Conservation (phyloP, 2,888 invertebrate genomes). For the Parelbella ahira region DNA sequence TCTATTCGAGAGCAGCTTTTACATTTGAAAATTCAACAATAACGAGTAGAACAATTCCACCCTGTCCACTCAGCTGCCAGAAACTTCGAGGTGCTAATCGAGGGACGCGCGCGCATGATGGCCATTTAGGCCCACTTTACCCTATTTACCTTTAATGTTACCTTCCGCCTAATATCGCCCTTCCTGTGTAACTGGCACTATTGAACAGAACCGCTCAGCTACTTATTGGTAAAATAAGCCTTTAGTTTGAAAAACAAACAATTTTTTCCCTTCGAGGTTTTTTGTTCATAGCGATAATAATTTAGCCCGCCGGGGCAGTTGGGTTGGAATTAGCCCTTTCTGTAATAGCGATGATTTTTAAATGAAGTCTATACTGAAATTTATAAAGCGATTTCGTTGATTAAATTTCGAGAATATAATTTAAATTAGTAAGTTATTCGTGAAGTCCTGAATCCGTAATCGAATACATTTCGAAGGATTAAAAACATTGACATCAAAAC, state of each 20-base stretch:
- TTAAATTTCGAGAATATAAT: constrained; percentile 5
- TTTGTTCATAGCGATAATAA: no score
- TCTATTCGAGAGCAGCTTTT: no score
- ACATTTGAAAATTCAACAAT: no score
- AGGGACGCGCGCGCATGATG: constrained; percentile 51
- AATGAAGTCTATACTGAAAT: neutral
- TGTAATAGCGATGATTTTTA: no score
- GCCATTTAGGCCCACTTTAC: constrained; percentile 65
- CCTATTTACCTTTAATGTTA: constrained; percentile 68
- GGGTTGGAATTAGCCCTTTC: no score
- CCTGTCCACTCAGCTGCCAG: neutral
- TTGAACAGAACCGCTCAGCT: constrained; percentile 50
- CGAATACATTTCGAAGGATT: constrained; percentile 21
- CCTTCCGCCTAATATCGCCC: constrained; percentile 67
- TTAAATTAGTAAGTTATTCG: constrained; percentile 1
- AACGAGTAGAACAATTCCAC: neutral
- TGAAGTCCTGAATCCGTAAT: constrained; percentile 15
- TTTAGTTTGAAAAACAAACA: constrained; percentile 15
- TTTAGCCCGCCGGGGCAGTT: no score
- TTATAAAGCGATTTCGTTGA: constrained; percentile 11
- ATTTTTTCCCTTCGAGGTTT: neutral
- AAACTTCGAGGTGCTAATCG: constrained; percentile 62
- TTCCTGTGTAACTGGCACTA: constrained; percentile 71
- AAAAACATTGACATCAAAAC: constrained; percentile 22
- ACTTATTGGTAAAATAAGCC: constrained; percentile 38